Percentiles rank a stretch among this genome's conserved stretches.
Conservation (phyloP, 1,140 invertebrate species). For the Microplitis mediator region DNA sequence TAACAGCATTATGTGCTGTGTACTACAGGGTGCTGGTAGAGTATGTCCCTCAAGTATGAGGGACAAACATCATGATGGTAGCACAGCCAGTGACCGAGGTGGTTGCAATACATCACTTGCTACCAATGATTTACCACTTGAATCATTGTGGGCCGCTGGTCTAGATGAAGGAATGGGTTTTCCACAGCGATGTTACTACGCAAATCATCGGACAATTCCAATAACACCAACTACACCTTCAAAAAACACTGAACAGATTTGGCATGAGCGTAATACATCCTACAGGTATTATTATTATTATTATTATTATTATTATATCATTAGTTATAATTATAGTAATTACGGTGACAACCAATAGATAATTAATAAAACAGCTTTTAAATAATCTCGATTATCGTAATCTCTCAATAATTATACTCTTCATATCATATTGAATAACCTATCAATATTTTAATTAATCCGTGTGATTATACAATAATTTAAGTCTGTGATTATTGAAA, state of each 20-base stretch:
- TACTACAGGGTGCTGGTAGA: constrained; percentile 51
- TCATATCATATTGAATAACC: no score
- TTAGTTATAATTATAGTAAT: no score
- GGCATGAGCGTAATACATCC: constrained; percentile 45
- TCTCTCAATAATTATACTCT: no score
- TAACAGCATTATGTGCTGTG: constrained; percentile 52
- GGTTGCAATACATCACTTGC: constrained; percentile 30
- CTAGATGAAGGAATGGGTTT: constrained; percentile 55
- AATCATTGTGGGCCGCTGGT: constrained; percentile 55
- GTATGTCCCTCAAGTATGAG: constrained; percentile 49
- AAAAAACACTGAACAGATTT: constrained; percentile 43
- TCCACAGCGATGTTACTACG: constrained; percentile 50
- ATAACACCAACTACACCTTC: constrained; percentile 20
- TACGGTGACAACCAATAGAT: no score
- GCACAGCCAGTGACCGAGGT: constrained; percentile 26
- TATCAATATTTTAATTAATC: no score
- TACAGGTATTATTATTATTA: constrained; percentile 39
- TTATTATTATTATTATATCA: background rate
- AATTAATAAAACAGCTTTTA: no score
- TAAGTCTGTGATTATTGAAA: no score
- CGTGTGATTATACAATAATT: no score
- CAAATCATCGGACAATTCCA: constrained; percentile 44
- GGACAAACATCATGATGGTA: constrained; percentile 39
- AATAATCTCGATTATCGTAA: no score
- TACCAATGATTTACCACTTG: constrained; percentile 48